A percentile compares a stretch with the other conserved stretches of the same genome.
Evolutionary conservation across 2,797 vertebrate genomes (phyloP).

Genomic region (Nyctalus aviator): DNA sequence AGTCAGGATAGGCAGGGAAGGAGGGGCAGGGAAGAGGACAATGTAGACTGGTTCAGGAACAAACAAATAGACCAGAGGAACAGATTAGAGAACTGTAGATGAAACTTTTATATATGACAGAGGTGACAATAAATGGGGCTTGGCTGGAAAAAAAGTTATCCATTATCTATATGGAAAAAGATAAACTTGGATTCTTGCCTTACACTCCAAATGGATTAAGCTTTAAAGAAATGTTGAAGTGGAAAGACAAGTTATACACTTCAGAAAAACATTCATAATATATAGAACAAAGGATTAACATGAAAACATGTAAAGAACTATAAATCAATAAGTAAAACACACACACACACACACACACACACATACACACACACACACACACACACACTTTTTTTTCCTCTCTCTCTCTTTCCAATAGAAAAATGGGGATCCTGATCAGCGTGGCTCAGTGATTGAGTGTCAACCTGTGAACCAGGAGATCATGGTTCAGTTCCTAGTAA

Average conservation of each 20-base stretch:
- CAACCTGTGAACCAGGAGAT: neutral
- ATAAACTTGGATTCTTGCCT: neutral
- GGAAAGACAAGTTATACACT: constrained; percentile 18
- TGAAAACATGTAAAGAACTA: constrained; percentile 42
- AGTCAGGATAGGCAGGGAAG: constrained; percentile 51
- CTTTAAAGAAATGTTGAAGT: neutral
- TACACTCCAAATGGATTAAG: neutral
- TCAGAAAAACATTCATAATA: constrained; percentile 12
- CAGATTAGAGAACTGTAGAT: neutral
- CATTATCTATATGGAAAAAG: neutral
- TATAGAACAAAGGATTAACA: neutral
- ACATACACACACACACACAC: neutral
- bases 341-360: neutral
- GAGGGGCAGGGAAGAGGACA: neutral
- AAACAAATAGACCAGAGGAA: neutral
- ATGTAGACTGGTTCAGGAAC: neutral
- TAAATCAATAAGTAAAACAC: constrained; percentile 24
- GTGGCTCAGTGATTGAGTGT: neutral
- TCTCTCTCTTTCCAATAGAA: neutral
- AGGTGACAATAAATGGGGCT: neutral
- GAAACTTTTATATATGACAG: neutral
- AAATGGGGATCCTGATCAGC: neutral
- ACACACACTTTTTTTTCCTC: too few species aligned
- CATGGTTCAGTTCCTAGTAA: neutral
- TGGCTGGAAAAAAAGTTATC: neutral